Percentiles rank a stretch among this genome's conserved stretches.
phyloP scores from a whole-genome alignment of 2,113 vertebrate species.

The Procavia capensis region DNA sequence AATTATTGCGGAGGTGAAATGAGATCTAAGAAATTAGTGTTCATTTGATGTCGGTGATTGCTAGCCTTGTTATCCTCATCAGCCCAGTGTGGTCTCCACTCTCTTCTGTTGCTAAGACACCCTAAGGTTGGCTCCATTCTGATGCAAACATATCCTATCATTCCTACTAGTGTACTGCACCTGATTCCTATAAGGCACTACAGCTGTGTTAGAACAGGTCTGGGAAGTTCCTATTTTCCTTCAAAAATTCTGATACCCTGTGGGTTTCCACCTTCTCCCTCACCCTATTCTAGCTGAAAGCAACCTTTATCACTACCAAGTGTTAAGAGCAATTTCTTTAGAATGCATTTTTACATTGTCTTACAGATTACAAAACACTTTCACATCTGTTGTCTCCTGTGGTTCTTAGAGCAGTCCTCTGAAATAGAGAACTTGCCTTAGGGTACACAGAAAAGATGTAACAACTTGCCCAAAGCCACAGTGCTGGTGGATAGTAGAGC shows the following conservation, averaged over 20 bases:
- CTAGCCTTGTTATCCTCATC: accelerated
- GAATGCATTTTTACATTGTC: background rate
- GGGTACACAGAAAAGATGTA: background rate
- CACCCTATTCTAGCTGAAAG: background rate
- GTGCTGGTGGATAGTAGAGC: background rate
- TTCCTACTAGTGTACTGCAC: background rate
- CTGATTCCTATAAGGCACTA: background rate
- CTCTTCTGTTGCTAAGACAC: background rate
- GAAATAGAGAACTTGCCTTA: background rate
- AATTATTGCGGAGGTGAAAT: background rate
- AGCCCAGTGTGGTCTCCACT: background rate
- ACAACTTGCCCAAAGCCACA: background rate
- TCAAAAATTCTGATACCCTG: background rate
- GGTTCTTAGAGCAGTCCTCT: background rate
- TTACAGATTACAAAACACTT: background rate
- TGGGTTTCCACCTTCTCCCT: background rate
- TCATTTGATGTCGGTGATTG: background rate
- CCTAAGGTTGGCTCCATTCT: background rate
- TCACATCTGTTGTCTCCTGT: background rate
- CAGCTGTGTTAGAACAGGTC: background rate
- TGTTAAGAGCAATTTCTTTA: background rate
- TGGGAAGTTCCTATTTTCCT: background rate
- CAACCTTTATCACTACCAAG: background rate
- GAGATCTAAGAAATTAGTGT: background rate
- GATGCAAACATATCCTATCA: background rate